phyloP scores from a whole-genome alignment of 2,113 vertebrate species.

The Prochilodus magdalenae region DNA sequence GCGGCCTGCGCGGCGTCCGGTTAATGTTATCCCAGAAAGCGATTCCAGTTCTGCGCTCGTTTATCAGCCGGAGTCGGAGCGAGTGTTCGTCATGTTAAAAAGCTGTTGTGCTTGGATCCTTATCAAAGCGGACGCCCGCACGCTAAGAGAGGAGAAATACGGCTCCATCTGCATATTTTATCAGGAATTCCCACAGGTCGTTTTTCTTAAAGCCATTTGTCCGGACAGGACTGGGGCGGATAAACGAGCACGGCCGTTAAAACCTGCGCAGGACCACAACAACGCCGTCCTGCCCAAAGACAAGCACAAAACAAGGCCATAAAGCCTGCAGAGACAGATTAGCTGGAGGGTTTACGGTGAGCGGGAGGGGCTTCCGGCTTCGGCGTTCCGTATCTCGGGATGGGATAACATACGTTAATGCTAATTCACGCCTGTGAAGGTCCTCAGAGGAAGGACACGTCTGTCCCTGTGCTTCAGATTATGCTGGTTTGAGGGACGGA shows the following conservation, averaged over 20 bases:
- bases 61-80: slow-evolving; percentile 59
- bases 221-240: background rate
- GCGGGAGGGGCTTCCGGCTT: no score
- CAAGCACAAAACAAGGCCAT: slow-evolving; percentile 50
- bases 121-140: slow-evolving; percentile 61
- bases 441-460: no score
- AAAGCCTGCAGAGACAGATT: background rate
- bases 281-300: background rate
- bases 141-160: slow-evolving; percentile 61
- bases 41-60: slow-evolving; percentile 64
- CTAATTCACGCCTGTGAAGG: no score
- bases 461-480: no score
- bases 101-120: slow-evolving; percentile 69
- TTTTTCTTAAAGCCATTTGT: background rate
- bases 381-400: no score
- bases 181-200: slow-evolving; percentile 19
- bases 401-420: no score
- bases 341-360: background rate
- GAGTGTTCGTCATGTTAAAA: slow-evolving; percentile 58
- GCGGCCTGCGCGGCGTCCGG: slow-evolving; percentile 42
- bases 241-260: background rate
- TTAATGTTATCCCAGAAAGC: slow-evolving; percentile 36
- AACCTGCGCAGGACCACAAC: background rate
- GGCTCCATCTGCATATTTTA: slow-evolving; percentile 52
- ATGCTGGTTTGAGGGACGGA: no score